Percentiles rank a stretch among this genome's conserved stretches.
These are phyloP conservation scores for Steatocranus sp. DNA, from an alignment of 2,797 vertebrate genomes.

Conservation along the genomic window DNA sequence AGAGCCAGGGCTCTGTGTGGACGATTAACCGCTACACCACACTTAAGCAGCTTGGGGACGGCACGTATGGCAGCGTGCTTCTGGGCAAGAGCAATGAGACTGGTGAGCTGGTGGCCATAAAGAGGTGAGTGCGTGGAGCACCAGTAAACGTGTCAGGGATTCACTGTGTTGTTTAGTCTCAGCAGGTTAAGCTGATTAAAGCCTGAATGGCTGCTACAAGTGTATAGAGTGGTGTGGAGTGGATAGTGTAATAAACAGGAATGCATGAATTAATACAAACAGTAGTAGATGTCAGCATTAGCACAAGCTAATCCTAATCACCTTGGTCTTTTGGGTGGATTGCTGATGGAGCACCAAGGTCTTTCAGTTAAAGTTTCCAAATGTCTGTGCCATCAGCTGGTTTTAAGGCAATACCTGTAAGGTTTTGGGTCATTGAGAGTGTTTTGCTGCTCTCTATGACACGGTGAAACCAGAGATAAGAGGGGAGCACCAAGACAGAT, in stretches of 20 bases:
- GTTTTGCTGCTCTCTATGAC: neutral
- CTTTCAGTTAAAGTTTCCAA: neutral
- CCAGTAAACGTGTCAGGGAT: neutral
- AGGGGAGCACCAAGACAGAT: neutral
- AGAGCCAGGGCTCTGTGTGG: slow-evolving; percentile 10
- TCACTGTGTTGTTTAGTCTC: slow-evolving; percentile 8
- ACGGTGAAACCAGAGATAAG: neutral
- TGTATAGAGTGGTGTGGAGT: neutral
- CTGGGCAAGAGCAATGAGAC: slow-evolving; percentile 90
- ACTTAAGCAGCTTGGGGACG: slow-evolving; percentile 88
- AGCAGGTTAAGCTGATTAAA: slow-evolving; percentile 27
- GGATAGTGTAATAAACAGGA: neutral
- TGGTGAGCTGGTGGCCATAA: slow-evolving; percentile 92
- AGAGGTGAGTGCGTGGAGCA: slow-evolving; percentile 80
- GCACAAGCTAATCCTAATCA: neutral
- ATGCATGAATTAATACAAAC: neutral
- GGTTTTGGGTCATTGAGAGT: neutral
- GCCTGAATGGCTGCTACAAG: neutral
- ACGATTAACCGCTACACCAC: slow-evolving; percentile 91
- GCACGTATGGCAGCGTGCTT: slow-evolving; percentile 90
- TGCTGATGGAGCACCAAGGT: neutral
- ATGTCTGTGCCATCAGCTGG: neutral
- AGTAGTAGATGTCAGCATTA: neutral
- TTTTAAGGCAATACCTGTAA: neutral
- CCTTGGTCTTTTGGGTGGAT: neutral